phyloP scores from a whole-genome alignment of 2,797 vertebrate genomes.

The Spinus olivaceus region DNA sequence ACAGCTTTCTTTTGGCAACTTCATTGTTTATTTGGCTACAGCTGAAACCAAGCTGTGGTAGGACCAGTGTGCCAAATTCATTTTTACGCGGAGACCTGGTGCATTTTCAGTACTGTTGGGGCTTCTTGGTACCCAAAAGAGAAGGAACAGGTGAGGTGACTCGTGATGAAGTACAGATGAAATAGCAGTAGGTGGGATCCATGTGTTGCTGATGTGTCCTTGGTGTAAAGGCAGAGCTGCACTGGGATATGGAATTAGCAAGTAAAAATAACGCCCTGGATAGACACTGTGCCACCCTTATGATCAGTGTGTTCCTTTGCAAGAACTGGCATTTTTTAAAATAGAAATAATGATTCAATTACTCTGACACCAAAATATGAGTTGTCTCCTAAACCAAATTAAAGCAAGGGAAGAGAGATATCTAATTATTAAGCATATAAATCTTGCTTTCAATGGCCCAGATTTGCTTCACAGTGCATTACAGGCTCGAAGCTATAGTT shows the following conservation, averaged over 20 bases:
- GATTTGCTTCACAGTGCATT: background rate
- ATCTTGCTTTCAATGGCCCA: background rate
- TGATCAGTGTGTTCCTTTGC: background rate
- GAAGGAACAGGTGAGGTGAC: background rate
- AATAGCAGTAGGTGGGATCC: background rate
- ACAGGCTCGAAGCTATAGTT: background rate
- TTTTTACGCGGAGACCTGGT: background rate
- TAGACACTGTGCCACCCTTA: background rate
- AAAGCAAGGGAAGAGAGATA: background rate
- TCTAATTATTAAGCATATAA: background rate
- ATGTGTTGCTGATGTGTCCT: background rate
- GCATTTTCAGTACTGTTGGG: background rate
- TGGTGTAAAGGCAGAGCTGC: background rate
- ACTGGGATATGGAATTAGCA: background rate
- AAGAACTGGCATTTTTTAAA: background rate
- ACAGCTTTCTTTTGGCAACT: background rate
- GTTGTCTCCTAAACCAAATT: conserved; percentile 8
- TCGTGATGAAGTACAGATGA: background rate
- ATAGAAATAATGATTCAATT: background rate
- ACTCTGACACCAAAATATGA: background rate
- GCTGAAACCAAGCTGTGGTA: background rate
- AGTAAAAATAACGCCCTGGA: background rate
- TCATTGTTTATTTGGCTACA: background rate
- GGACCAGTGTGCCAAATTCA: background rate
- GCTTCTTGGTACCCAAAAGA: background rate